Evolutionary conservation across 2,888 invertebrate species (phyloP), one percentile per base, ranked within the genome.

Genomic region (Pyrgus malvae): DNA sequence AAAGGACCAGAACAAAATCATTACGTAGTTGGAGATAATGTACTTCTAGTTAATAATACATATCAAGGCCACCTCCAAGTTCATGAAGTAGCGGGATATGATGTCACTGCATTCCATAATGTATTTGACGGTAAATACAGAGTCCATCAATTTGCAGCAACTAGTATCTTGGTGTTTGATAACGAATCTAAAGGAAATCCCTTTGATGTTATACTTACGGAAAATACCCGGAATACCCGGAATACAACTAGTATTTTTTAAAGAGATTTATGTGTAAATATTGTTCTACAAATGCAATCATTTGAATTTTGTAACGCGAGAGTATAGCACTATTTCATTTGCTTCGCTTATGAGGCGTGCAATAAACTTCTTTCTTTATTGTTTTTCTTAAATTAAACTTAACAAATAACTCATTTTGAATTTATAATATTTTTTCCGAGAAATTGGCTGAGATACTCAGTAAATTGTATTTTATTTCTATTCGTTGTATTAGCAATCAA

Each of bases 381-480:
- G 9, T 31, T 31, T 23, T 23, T 23, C 23, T 23, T 23, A 23
- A 23, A 23, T 42, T 37, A 41, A 59, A 29, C 45, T 29, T 29
- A 29, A 45, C 31, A 45, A 45, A 29, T 29, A 45, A 45, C 45
- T 45, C 45, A 45, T 45, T 45, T 2, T 45, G 9, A 45, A 46
- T 35, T 46, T 35, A 46, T 46, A 19, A 46, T 46, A 46, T 35
- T 46, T 46, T 46, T 46, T 33, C 46, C 46, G 33, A 46, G 46
- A 46, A 27, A 27, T 27, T 27, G 27, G 27, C 27, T n/a, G n/a
- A 27, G 27, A 27, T 27, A 27, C 27, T 27, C 48, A 55, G 42
- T 33, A 42, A 41, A 55, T 48, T 48, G 38, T 46, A 55, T 31
- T 27, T 27, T 55, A 55, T 48, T 19, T 48, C 42, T 48, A 16